phyloP scores from a whole-genome alignment of 2,888 invertebrate genomes.

The Ischnus inquisitorius region DNA sequence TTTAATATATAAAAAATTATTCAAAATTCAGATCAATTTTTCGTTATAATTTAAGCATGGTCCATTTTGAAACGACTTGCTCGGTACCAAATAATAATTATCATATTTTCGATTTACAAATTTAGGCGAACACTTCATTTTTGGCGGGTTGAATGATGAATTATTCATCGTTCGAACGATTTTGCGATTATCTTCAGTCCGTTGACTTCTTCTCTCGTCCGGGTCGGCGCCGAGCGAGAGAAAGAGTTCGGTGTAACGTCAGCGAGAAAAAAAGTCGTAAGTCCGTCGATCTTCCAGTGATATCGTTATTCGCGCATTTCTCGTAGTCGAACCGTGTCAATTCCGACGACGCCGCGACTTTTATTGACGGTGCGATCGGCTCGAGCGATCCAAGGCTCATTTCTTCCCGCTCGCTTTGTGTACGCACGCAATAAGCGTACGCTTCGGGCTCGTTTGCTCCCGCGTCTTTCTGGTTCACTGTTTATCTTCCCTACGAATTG shows the following conservation, averaged over 20 bases:
- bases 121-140: no score
- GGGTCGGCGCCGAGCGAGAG: not conserved
- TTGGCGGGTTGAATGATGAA: not conserved
- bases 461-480: constrained; percentile 28
- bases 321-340: not conserved
- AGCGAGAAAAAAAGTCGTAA: no score
- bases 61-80: no score
- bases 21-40: no score
- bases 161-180: constrained; percentile 5
- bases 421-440: not conserved
- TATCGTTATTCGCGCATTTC: not conserved
- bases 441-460: not conserved
- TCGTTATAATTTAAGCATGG: no score
- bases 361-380: constrained; percentile 50
- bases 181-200: constrained; percentile 26
- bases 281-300: not conserved
- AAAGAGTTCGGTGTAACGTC: not conserved
- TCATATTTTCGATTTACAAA: no score
- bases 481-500: not conserved
- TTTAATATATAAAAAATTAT: no score
- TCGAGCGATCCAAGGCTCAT: constrained; percentile 54
- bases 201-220: constrained; percentile 14
- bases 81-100: no score
- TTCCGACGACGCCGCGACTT: not conserved
- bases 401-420: not conserved